phyloP scores from a whole-genome alignment of 2,113 vertebrate genomes.

The Callospermophilus lateralis region DNA sequence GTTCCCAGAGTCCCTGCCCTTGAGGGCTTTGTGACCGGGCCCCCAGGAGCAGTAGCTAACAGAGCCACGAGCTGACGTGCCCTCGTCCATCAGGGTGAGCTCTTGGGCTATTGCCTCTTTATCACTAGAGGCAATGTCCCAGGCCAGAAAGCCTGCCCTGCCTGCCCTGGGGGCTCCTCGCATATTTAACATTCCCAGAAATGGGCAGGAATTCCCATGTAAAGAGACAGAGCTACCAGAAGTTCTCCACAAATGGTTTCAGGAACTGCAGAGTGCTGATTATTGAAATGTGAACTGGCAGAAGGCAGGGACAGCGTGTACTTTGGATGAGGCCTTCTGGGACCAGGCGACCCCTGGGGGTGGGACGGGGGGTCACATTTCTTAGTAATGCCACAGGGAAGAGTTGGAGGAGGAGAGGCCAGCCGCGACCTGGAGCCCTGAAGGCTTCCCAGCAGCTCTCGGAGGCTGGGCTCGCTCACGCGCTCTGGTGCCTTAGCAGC shows the following conservation, averaged over 20 bases:
- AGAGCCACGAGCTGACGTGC: neutral
- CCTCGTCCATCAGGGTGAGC: rapidly evolving
- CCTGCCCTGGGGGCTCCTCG: neutral
- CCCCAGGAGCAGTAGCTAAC: neutral
- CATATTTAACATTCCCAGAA: constrained; percentile 64
- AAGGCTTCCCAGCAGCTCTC: neutral
- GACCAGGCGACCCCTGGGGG: neutral
- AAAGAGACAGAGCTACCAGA: constrained; percentile 19
- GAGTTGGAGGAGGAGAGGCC: neutral
- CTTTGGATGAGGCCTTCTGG: neutral
- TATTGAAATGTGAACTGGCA: constrained; percentile 43
- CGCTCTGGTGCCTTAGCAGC: neutral
- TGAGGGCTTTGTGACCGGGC: neutral
- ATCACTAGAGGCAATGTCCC: neutral
- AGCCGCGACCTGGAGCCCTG: rapidly evolving
- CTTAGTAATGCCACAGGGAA: neutral
- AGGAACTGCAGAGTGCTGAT: constrained; percentile 1
- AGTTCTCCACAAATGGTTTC: constrained; percentile 34
- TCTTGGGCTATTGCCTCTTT: rapidly evolving
- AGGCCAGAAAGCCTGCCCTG: neutral
- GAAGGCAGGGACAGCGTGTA: neutral
- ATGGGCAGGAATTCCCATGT: constrained; percentile 41
- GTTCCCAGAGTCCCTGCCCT: neutral
- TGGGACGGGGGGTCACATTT: neutral
- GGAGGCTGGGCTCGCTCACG: neutral